Conservation (phyloP, 2,113 vertebrate species). For the Actinemys pallida region DNA sequence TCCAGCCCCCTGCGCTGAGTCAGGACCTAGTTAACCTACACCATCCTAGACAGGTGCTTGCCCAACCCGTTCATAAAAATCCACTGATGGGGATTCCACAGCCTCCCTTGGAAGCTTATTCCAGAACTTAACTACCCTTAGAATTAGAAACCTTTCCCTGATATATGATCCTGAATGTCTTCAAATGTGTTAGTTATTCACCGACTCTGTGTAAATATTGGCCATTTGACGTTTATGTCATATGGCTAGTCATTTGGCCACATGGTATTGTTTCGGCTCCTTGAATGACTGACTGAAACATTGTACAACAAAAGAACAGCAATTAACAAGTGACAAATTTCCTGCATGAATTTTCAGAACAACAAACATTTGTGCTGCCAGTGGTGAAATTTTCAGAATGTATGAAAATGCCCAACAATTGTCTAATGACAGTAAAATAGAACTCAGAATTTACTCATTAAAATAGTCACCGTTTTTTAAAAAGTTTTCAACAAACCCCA, state of each 20-base stretch:
- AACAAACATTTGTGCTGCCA: rapidly evolving
- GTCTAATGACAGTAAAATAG: rapidly evolving
- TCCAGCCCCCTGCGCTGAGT: too few species aligned
- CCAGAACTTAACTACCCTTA: too few species aligned
- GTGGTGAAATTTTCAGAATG: background rate
- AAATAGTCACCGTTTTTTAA: background rate
- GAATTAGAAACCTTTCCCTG: too few species aligned
- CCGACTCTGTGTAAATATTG: background rate
- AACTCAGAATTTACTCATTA: background rate
- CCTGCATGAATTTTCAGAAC: background rate
- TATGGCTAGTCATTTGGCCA: background rate
- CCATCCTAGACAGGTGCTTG: too few species aligned
- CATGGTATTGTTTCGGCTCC: background rate
- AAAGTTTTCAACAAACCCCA: background rate
- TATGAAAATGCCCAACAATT: background rate
- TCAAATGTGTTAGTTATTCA: too few species aligned
- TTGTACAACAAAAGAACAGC: background rate
- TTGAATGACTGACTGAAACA: rapidly evolving
- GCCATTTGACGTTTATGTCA: background rate
- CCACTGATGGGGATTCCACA: too few species aligned
- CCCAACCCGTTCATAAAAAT: too few species aligned
- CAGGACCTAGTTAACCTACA: too few species aligned
- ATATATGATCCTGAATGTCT: too few species aligned
- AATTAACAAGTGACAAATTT: background rate
- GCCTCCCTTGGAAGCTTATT: too few species aligned